Base-by-base conservation (phyloP, 37 sponge, comb jelly and placozoan species). In the Tethya wilhelma region DNA sequence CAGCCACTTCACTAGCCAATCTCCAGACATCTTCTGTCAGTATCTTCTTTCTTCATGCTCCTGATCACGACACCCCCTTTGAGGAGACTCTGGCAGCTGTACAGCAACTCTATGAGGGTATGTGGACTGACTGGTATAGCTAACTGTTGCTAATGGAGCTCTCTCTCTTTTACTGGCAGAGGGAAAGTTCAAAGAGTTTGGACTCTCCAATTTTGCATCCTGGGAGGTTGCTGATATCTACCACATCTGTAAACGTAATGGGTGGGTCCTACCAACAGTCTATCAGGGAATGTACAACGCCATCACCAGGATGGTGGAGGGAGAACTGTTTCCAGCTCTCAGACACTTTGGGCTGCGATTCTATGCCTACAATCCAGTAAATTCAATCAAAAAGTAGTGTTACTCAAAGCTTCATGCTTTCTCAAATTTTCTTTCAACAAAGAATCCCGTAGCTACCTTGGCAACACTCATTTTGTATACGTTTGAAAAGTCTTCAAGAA, bases 271-370 rank as follows among this genome's bases (percentile, higher is more conserved):
- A 55, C 98, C 98, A 20, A 92, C 93, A 31, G 86, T 93, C 39
- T 97, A 97, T 60, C 95, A 97, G 37, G 95, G 95, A 22, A 97
- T 97, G 98, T 97, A 97, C 83, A 97, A 97, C 55, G 81, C 90
- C 37, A 66, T 97, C 2, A 94, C 95, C 5, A 89, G 96, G 94
- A 82, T 78, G 87, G 91, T 91, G 32, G 98, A 97, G 44, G 62
- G 20, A 1, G 98, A 97, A 57, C 81, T 97, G 56, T 76, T 97
- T 66, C 98, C 98, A 23, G 81, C 84, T 69, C 83, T 97, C 59
- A 78, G 86, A 63, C 70, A 92, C 34, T 92, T 92, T 66, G 87
- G 85, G 0, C 84, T 97, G 30, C 45, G 93, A n/a, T 97, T 97
- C 84, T 94, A 97, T 79, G 93, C 93, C 41, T 97, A 94, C 74